These are phyloP conservation scores for Notamacropus eugenii DNA, from an alignment of 2,797 vertebrate genomes.

Conservation along the genomic window DNA sequence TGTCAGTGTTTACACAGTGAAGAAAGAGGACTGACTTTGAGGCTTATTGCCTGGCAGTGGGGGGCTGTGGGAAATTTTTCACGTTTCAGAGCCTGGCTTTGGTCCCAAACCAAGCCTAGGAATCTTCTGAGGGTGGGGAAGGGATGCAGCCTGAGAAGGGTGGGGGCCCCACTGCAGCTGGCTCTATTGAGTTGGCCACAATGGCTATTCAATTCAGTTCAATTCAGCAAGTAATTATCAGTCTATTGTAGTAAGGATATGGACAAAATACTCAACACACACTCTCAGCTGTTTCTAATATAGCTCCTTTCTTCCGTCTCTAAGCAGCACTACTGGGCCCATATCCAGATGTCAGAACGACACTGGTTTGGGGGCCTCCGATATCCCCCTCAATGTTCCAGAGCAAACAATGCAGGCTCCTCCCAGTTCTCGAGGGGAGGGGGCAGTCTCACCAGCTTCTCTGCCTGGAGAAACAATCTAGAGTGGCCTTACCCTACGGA, in stretches of 20 bases:
- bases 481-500: background rate
- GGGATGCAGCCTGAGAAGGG: background rate
- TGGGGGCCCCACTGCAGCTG: background rate
- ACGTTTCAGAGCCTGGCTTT: background rate
- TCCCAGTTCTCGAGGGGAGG: background rate
- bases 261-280: background rate
- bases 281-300: slow-evolving; percentile 17
- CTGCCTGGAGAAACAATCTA: background rate
- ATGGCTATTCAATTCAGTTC: background rate
- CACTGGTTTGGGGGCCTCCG: background rate
- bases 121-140: background rate
- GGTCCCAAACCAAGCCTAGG: background rate
- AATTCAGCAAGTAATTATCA: background rate
- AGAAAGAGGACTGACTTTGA: slow-evolving; percentile 6
- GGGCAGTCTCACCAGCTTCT: background rate
- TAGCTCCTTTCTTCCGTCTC: background rate
- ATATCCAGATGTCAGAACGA: background rate
- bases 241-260: slow-evolving; percentile 15
- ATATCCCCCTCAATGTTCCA: background rate
- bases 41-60: background rate
- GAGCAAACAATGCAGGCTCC: background rate
- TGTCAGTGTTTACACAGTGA: background rate
- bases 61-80: background rate
- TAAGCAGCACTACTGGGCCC: background rate
- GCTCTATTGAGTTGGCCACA: background rate